Conservation (phyloP, 2,113 vertebrate genomes). For the Pachypanchax playfairii region DNA sequence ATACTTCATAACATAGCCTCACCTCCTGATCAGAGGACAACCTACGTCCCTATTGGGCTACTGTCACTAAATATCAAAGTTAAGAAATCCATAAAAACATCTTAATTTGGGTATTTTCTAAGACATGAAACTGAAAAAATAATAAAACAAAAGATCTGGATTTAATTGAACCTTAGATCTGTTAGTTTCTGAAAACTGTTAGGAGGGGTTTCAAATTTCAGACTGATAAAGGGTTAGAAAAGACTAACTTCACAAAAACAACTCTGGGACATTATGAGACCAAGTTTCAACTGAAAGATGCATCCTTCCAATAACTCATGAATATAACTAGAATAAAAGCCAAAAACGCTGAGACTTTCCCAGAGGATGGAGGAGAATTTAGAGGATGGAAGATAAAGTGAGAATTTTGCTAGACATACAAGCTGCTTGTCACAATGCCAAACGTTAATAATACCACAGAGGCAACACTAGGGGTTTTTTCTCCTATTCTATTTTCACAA, state of each 20-base stretch:
- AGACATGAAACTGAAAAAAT: too few relatives aligned
- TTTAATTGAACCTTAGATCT: too few relatives aligned
- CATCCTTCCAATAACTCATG: background rate
- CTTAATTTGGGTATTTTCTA: too few relatives aligned
- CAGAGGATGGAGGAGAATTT: background rate
- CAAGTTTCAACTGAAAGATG: background rate
- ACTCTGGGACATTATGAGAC: background rate
- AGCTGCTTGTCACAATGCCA: background rate
- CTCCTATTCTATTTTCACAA: background rate
- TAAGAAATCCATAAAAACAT: too few relatives aligned
- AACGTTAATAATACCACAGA: background rate
- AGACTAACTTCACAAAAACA: background rate
- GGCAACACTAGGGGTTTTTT: background rate
- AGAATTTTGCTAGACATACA: slow-evolving; percentile 1
- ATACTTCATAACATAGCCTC: too few relatives aligned
- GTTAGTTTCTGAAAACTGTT: slow-evolving; percentile 42
- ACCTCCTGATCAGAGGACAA: too few relatives aligned
- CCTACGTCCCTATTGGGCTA: too few relatives aligned
- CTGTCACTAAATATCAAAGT: too few relatives aligned
- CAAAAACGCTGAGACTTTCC: background rate
- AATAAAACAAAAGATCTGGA: too few relatives aligned
- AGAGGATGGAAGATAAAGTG: background rate
- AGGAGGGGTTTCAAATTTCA: slow-evolving; percentile 21
- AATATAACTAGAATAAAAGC: background rate
- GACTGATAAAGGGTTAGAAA: background rate